Percentiles rank a stretch among this genome's conserved stretches.
phyloP scores from a whole-genome alignment of 2,888 invertebrate genomes.

The Leptinotarsa haldemani region DNA sequence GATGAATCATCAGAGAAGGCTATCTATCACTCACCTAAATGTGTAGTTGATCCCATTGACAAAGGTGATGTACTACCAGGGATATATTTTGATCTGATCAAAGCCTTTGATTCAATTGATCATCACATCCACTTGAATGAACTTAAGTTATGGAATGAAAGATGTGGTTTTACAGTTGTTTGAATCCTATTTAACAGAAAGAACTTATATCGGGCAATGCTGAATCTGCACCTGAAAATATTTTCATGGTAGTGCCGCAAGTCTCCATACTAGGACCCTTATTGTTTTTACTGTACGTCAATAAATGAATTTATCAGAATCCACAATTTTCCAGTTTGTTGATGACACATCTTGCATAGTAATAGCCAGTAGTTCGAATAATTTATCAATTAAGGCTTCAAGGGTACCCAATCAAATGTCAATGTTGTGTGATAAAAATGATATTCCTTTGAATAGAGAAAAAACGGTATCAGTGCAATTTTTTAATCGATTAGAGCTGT shows the following conservation, averaged over 20 bases:
- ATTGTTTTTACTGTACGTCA: conserved; percentile 1
- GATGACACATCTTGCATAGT: conserved; percentile 8
- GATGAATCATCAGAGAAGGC: neutral
- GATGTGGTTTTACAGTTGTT: neutral
- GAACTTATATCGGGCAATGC: neutral
- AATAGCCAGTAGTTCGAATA: neutral
- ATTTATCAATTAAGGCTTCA: neutral
- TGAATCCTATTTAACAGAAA: conserved; percentile 6
- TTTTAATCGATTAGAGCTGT: neutral
- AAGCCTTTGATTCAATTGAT: neutral
- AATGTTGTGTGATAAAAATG: neutral
- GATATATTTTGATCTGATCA: neutral
- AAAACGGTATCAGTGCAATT: neutral
- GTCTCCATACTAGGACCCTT: conserved; percentile 7
- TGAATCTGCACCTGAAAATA: neutral
- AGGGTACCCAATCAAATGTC: neutral
- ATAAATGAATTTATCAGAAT: neutral
- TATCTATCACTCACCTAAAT: neutral
- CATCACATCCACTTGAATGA: neutral
- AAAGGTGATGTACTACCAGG: neutral
- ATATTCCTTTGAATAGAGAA: neutral
- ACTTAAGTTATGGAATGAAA: conserved; percentile 5
- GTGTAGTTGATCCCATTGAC: neutral
- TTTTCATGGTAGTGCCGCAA: neutral
- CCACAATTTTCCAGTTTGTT: neutral